Evolutionary conservation across 2,113 vertebrate genomes (phyloP).

Genomic region (Catagonus wagneri): DNA sequence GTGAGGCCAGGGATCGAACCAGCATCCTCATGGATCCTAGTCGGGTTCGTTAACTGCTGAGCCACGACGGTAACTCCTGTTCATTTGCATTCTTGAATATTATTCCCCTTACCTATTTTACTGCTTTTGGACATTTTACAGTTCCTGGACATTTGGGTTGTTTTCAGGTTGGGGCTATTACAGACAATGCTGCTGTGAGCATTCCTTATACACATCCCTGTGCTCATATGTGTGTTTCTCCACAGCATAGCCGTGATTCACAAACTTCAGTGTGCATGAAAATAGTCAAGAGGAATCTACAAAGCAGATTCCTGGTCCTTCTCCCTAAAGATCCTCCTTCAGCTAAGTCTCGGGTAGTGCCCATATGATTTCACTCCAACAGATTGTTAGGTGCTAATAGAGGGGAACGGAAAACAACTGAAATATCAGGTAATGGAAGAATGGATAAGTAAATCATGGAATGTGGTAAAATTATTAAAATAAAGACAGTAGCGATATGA

Average conservation of each 20-base stretch:
- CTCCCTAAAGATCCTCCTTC: neutral
- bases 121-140: neutral
- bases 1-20: too few species aligned
- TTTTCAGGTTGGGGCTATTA: neutral
- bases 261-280: neutral
- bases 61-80: neutral
- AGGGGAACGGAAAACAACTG: neutral
- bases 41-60: too few species aligned
- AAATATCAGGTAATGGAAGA: neutral
- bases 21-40: too few species aligned
- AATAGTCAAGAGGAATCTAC: neutral
- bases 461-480: conserved; percentile 19
- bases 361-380: neutral
- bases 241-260: neutral
- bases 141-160: neutral
- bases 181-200: neutral
- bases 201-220: neutral
- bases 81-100: conserved; percentile 20
- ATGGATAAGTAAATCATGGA: neutral
- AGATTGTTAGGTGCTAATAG: neutral
- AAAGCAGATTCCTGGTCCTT: neutral
- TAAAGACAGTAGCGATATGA: neutral
- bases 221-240: neutral
- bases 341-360: neutral
- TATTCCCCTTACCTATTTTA: conserved; percentile 25